Percentiles rank a stretch among this genome's conserved stretches.
phyloP scores from a whole-genome alignment of 2,113 vertebrate species.

The Theristicus caerulescens region DNA sequence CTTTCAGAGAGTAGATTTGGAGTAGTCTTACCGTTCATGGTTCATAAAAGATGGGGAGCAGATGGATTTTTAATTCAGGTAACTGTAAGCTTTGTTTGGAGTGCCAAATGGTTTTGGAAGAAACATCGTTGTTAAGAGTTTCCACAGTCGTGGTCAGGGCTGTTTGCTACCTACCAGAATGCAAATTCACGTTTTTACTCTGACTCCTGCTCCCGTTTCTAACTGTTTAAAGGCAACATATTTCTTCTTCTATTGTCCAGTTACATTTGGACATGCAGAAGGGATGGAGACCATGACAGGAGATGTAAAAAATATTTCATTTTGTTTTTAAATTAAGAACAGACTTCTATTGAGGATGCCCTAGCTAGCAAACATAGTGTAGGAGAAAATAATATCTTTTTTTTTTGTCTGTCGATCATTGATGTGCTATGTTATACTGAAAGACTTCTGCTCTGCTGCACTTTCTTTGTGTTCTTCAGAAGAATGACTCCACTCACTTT shows the following conservation, averaged over 20 bases:
- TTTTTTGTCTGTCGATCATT: background rate
- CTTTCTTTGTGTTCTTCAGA: background rate
- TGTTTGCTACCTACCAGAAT: background rate
- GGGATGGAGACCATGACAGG: background rate
- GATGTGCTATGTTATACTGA: background rate
- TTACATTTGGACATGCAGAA: accelerated
- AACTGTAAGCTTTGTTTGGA: background rate
- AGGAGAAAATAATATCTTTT: background rate
- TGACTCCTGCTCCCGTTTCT: background rate
- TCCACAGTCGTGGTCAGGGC: accelerated
- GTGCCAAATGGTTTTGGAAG: background rate
- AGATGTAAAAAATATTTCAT: background rate
- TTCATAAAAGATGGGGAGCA: background rate
- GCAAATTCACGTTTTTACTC: background rate
- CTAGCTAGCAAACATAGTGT: background rate
- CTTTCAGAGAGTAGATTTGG: background rate
- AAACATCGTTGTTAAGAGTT: background rate
- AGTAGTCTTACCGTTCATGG: accelerated
- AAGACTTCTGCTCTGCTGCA: background rate
- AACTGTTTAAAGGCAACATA: accelerated
- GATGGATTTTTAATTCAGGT: background rate
- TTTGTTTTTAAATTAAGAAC: background rate
- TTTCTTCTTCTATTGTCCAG: background rate
- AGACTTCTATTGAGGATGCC: background rate
- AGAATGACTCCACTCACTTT: background rate